These are phyloP conservation scores for Cyanistes caeruleus DNA, from an alignment of 2,113 vertebrate genomes.

Conservation along the genomic window DNA sequence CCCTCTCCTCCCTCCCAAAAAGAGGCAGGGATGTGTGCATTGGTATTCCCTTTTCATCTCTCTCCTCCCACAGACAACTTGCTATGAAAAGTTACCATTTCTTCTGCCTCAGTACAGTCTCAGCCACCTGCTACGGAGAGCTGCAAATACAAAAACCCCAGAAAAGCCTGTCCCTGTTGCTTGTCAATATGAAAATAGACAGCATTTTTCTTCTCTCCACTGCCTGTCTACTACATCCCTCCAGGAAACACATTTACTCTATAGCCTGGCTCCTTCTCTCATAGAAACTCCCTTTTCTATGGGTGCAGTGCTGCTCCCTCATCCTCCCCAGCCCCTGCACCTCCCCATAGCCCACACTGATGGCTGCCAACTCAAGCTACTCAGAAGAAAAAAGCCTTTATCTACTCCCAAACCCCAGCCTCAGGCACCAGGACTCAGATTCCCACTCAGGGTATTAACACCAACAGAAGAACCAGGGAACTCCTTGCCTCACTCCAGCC, in stretches of 20 bases:
- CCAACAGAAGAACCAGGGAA: neutral
- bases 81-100: neutral
- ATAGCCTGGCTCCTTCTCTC: neutral
- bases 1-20: neutral
- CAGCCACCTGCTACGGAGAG: neutral
- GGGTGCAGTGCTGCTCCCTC: neutral
- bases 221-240: neutral
- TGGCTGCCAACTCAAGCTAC: neutral
- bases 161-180: neutral
- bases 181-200: neutral
- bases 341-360: neutral
- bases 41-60: neutral
- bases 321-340: neutral
- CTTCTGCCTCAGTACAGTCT: neutral
- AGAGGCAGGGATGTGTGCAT: neutral
- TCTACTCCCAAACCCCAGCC: neutral
- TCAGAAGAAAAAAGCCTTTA: neutral
- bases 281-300: neutral
- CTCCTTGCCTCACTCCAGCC: neutral
- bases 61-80: neutral
- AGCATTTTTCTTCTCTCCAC: neutral
- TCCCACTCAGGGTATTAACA: neutral
- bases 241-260: neutral
- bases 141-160: neutral
- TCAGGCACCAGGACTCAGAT: neutral